A percentile compares a stretch with the other conserved stretches of the same genome.
phyloP scores from a whole-genome alignment of 2,797 vertebrate genomes.

The Gymnoscopelus braueri region DNA sequence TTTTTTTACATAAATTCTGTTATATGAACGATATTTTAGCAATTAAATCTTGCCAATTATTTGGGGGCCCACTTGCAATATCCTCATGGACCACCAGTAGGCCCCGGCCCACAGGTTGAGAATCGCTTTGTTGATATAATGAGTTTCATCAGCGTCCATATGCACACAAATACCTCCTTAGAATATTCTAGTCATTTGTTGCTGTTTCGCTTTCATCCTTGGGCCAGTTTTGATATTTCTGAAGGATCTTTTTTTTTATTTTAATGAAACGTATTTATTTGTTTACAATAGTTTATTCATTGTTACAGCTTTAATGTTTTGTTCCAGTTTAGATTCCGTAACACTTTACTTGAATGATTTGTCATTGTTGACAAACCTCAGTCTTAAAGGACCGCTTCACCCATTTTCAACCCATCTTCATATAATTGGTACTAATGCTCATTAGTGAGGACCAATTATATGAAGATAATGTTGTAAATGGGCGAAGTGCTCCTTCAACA shows the following conservation, averaged over 20 bases:
- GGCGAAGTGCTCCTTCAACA: too few relatives aligned
- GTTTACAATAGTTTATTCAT: slow-evolving; percentile 69
- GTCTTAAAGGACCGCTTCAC: too few relatives aligned
- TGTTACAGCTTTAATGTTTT: slow-evolving; percentile 64
- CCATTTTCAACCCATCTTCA: too few relatives aligned
- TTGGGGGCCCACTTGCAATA: too few relatives aligned
- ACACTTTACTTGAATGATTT: slow-evolving; percentile 63
- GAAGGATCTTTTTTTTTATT: slow-evolving; percentile 69
- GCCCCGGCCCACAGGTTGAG: not conserved
- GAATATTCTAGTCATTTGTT: slow-evolving; percentile 48
- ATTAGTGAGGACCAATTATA: too few relatives aligned
- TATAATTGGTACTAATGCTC: too few relatives aligned
- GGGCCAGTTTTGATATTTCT: slow-evolving; percentile 65
- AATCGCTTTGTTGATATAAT: slow-evolving; percentile 32
- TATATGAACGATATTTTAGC: too few relatives aligned
- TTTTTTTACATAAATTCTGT: too few relatives aligned
- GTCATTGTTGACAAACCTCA: slow-evolving; percentile 35
- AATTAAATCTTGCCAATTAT: too few relatives aligned
- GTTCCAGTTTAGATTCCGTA: slow-evolving; percentile 46
- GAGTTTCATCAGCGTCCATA: not conserved
- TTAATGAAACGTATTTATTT: slow-evolving; percentile 75
- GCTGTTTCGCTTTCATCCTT: slow-evolving; percentile 56
- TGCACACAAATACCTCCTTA: slow-evolving; percentile 75
- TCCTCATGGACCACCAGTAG: not conserved
- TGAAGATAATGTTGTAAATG: too few relatives aligned